Evolutionary conservation across 2,797 vertebrate genomes (phyloP).

Genomic region (Lepidocolaptes lacrymiger): DNA sequence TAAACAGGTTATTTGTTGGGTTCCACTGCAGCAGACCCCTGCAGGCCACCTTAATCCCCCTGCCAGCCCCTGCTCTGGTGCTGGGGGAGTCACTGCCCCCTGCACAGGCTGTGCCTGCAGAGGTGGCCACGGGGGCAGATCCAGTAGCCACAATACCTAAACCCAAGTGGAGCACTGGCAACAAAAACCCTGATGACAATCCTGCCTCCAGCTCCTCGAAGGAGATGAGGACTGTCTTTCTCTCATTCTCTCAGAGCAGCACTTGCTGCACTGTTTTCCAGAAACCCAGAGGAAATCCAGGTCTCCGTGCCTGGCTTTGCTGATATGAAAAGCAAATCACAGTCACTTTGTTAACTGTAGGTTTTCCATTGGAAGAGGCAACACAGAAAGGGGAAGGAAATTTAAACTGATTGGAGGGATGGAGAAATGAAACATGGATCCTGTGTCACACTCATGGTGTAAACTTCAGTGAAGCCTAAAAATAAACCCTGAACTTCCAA

Average conservation of each 20-base stretch:
- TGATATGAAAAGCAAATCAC: background rate
- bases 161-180: background rate
- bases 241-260: background rate
- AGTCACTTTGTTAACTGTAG: background rate
- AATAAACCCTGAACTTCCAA: background rate
- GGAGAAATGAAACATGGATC: background rate
- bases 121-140: background rate
- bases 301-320: background rate
- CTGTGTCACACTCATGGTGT: accelerated
- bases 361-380: background rate
- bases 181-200: background rate
- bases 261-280: background rate
- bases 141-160: background rate
- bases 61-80: background rate
- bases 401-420: background rate
- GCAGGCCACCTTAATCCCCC: background rate
- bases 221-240: background rate
- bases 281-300: background rate
- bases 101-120: too few relatives aligned
- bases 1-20: background rate
- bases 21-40: background rate
- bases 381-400: background rate
- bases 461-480: background rate
- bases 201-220: background rate
- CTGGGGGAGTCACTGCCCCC: background rate